These are phyloP conservation scores for Salvelinus alpinus DNA, from an alignment of 2,113 vertebrate species.

Conservation along the genomic window DNA sequence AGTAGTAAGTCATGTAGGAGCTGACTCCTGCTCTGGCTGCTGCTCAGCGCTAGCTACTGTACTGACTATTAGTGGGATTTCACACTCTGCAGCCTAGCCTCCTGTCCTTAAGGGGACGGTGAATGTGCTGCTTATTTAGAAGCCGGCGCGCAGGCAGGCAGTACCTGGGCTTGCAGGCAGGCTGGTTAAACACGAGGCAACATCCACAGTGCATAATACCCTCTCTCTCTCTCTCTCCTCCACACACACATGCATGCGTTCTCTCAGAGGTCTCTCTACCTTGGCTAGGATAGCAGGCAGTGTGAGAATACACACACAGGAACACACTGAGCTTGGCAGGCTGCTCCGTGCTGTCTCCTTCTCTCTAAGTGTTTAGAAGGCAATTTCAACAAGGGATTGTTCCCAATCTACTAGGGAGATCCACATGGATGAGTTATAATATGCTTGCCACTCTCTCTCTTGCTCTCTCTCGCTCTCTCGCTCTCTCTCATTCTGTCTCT, in stretches of 20 bases:
- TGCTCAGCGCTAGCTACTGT: slow-evolving; percentile 64
- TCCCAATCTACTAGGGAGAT: slow-evolving; percentile 75
- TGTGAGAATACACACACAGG: slow-evolving; percentile 67
- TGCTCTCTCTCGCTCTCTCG: slow-evolving; percentile 27
- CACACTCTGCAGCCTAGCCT: slow-evolving; percentile 78
- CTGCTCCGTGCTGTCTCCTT: slow-evolving; percentile 71
- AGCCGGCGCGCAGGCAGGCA: slow-evolving; percentile 60
- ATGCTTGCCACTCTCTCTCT: slow-evolving; percentile 75
- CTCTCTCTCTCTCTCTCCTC: slow-evolving; percentile 41
- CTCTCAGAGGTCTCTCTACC: slow-evolving; percentile 76
- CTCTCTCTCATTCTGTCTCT: slow-evolving; percentile 38
- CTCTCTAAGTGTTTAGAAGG: slow-evolving; percentile 79
- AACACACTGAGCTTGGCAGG: slow-evolving; percentile 59
- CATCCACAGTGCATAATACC: slow-evolving; percentile 81
- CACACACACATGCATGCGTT: slow-evolving; percentile 53
- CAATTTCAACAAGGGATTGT: slow-evolving; percentile 77
- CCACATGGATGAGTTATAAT: slow-evolving; percentile 81
- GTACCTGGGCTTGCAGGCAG: slow-evolving; percentile 77
- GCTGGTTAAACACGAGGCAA: slow-evolving; percentile 80
- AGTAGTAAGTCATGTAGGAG: slow-evolving; percentile 70
- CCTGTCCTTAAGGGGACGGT: slow-evolving; percentile 79
- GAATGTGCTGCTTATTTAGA: slow-evolving; percentile 80
- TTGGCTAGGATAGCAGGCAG: slow-evolving; percentile 71
- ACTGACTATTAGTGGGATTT: slow-evolving; percentile 79
- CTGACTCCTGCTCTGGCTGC: slow-evolving; percentile 51